Evolutionary conservation across 2,113 vertebrate genomes (phyloP).

Genomic region (Anseranas semipalmata): DNA sequence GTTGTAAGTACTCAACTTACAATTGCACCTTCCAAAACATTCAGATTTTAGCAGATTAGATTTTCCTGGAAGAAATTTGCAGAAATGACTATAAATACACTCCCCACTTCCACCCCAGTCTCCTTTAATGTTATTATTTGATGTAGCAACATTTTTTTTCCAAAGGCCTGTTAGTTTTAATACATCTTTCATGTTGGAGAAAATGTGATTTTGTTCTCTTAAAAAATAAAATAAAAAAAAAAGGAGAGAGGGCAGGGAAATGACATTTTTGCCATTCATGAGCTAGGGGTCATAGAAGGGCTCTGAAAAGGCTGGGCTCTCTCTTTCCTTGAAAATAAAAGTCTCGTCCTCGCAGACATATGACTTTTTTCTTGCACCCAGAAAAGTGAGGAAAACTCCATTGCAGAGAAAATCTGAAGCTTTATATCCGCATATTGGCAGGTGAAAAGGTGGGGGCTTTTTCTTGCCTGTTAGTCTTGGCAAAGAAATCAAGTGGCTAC

Average conservation of each 20-base stretch:
- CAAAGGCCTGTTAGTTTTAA: neutral
- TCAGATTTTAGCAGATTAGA: neutral
- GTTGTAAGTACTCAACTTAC: neutral
- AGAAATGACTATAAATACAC: neutral
- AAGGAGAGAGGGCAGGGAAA: neutral
- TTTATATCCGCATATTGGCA: neutral
- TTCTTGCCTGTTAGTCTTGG: neutral
- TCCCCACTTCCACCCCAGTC: fast-evolving
- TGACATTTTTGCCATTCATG: neutral
- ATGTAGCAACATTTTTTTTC: neutral
- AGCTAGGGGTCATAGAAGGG: neutral
- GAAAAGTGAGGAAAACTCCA: neutral
- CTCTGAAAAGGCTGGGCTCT: neutral
- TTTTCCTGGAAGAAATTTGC: neutral
- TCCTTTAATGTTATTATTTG: neutral
- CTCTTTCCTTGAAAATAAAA: neutral
- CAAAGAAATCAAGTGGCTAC: conserved; percentile 21
- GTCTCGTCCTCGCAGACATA: neutral
- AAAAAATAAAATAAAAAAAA: neutral
- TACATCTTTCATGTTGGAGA: neutral
- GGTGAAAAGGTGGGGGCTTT: neutral
- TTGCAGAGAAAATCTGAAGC: neutral
- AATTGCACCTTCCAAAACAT: neutral
- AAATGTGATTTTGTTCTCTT: neutral
- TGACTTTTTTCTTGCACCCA: neutral